These are phyloP conservation scores for Lasioglossum leucozonium DNA, from an alignment of 2,888 invertebrate species.

Conservation along the genomic window DNA sequence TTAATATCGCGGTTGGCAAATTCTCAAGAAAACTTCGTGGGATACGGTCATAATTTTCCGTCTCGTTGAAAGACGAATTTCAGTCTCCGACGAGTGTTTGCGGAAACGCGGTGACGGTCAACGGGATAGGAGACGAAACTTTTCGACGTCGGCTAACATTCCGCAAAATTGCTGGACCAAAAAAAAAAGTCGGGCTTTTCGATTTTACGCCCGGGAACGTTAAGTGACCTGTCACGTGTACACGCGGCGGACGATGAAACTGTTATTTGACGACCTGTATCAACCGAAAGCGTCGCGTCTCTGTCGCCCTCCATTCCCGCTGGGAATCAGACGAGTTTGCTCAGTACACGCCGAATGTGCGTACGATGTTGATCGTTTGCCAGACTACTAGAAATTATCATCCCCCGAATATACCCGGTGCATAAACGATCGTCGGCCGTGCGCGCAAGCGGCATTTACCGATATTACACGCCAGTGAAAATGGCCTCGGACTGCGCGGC, in stretches of 20 bases:
- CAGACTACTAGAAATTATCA: conserved; percentile 74
- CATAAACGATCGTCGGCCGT: conserved; percentile 53
- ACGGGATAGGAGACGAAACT: too few relatives aligned
- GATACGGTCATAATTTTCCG: not conserved
- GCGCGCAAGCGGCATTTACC: conserved; percentile 56
- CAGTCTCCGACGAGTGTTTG: not conserved
- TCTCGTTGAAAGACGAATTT: not conserved
- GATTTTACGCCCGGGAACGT: conserved; percentile 35
- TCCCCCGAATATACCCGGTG: conserved; percentile 65
- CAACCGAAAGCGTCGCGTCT: conserved; percentile 63
- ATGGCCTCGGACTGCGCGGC: conserved; percentile 63
- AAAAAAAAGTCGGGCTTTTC: not conserved
- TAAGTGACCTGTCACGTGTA: conserved; percentile 64
- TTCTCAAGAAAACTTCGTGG: not conserved
- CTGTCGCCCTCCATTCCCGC: conserved; percentile 51
- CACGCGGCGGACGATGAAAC: conserved; percentile 62
- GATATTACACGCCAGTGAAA: conserved; percentile 62
- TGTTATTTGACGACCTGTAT: conserved; percentile 73
- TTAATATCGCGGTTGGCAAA: not conserved
- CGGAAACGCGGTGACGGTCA: not conserved
- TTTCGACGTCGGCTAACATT: fast-evolving
- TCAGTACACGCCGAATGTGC: conserved; percentile 67
- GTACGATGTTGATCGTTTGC: conserved; percentile 76
- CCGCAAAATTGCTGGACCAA: not conserved
- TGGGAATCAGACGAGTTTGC: conserved; percentile 70